Percentiles rank a stretch among this genome's conserved stretches.
phyloP scores from a whole-genome alignment of 2,797 vertebrate genomes.

The Natrix natrix region DNA sequence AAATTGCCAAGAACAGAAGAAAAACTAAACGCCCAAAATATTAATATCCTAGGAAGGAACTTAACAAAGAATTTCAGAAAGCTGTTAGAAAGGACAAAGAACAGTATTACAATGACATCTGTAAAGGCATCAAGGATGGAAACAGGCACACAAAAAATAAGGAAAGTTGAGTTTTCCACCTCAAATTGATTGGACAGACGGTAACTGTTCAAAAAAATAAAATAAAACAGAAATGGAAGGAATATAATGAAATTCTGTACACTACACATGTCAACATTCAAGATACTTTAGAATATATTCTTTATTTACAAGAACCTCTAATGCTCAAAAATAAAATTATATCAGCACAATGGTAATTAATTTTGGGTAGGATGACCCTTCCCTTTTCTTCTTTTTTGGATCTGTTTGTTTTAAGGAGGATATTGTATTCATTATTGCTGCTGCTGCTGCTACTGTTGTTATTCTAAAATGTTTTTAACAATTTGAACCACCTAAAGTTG shows the following conservation, averaged over 20 bases:
- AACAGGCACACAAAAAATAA: background rate
- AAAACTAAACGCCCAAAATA: background rate
- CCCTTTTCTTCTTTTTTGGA: background rate
- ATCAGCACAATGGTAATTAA: background rate
- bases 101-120: background rate
- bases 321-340: background rate
- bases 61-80: background rate
- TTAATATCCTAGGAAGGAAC: background rate
- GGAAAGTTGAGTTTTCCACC: background rate
- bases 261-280: background rate
- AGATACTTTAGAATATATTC: background rate
- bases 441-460: too few relatives aligned
- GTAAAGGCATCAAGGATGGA: background rate
- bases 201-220: background rate
- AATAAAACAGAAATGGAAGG: background rate
- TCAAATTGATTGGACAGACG: background rate
- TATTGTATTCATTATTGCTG: background rate
- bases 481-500: background rate
- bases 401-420: background rate
- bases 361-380: background rate
- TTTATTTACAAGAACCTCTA: background rate
- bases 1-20: background rate
- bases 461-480: background rate
- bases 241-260: background rate
- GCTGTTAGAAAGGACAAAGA: background rate